phyloP scores from a whole-genome alignment of 2,888 invertebrate species.

The Ennomos quercinarius region DNA sequence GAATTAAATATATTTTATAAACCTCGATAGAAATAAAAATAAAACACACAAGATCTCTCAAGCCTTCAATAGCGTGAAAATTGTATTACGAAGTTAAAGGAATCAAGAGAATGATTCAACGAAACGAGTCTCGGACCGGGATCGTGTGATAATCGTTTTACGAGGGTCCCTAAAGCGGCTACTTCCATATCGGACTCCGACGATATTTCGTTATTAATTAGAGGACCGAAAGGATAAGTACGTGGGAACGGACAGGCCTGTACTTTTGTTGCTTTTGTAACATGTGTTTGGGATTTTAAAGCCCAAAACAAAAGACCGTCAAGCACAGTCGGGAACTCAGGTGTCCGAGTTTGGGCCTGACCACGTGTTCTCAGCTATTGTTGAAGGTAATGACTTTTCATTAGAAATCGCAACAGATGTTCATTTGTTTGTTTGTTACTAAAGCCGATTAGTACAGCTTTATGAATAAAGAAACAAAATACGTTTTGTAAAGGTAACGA shows the following conservation, averaged over 20 bases:
- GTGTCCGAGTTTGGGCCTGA: slow-evolving; percentile 54
- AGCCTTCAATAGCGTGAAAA: slow-evolving; percentile 60
- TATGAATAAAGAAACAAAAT: slow-evolving; percentile 49
- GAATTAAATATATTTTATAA: slow-evolving; percentile 22
- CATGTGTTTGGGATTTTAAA: slow-evolving; percentile 70
- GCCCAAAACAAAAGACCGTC: slow-evolving; percentile 59
- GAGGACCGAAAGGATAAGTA: slow-evolving; percentile 67
- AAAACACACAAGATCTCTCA: slow-evolving; percentile 16
- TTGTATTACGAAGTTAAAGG: slow-evolving; percentile 68
- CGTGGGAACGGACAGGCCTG: slow-evolving; percentile 74
- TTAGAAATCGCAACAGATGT: slow-evolving; percentile 71
- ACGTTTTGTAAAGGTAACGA: slow-evolving; percentile 40
- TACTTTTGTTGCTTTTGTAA: slow-evolving; percentile 48
- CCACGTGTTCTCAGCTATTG: slow-evolving; percentile 71
- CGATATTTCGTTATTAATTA: slow-evolving; percentile 78
- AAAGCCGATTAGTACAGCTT: slow-evolving; percentile 49
- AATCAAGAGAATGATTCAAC: slow-evolving; percentile 61
- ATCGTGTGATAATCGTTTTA: slow-evolving; percentile 83
- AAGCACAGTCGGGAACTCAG: slow-evolving; percentile 54
- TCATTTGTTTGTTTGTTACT: slow-evolving; percentile 53
- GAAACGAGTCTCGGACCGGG: slow-evolving; percentile 60
- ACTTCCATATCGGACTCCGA: slow-evolving; percentile 74
- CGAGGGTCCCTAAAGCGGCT: slow-evolving; percentile 74
- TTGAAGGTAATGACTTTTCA: slow-evolving; percentile 49
- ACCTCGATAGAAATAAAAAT: slow-evolving; percentile 8